Percentiles rank a stretch among this genome's conserved stretches.
Conservation (phyloP, 2,797 vertebrate species). For the Masticophis lateralis region DNA sequence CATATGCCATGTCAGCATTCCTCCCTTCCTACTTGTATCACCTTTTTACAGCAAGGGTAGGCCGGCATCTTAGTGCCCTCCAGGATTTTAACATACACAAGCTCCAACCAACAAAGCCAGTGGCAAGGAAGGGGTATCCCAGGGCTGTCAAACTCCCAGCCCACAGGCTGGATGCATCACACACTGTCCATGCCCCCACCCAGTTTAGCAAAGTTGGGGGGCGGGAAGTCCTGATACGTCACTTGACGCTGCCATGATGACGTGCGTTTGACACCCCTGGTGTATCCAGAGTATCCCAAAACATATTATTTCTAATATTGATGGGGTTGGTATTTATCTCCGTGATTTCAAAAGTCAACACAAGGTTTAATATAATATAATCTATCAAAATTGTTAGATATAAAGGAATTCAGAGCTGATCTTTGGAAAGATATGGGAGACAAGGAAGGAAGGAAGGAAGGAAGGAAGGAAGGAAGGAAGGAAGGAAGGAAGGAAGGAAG, state of each 20-base stretch:
- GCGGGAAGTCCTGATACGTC: too few species aligned
- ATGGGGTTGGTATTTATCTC: neutral
- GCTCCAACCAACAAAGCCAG: neutral
- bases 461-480: neutral
- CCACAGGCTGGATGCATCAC: too few species aligned
- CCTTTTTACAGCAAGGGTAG: neutral
- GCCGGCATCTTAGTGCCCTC: neutral
- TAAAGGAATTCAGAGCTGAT: neutral
- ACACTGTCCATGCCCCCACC: too few species aligned
- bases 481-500: neutral
- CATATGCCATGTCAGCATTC: neutral
- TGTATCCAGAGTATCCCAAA: neutral
- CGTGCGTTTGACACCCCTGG: neutral
- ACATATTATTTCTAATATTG: neutral
- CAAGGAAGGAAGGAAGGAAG: neutral
- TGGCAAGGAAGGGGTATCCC: neutral
- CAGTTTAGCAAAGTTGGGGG: too few species aligned
- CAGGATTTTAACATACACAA: neutral
- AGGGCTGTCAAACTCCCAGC: too few species aligned
- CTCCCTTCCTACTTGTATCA: too few species aligned
- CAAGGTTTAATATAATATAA: neutral
- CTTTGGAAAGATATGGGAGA: neutral
- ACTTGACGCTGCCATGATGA: too few species aligned
- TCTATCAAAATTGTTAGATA: neutral
- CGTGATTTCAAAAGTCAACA: neutral